Percentiles rank a stretch among this genome's conserved stretches.
Conservation (phyloP, 2,888 invertebrate genomes). For the Lasioglossum oenotherae region DNA sequence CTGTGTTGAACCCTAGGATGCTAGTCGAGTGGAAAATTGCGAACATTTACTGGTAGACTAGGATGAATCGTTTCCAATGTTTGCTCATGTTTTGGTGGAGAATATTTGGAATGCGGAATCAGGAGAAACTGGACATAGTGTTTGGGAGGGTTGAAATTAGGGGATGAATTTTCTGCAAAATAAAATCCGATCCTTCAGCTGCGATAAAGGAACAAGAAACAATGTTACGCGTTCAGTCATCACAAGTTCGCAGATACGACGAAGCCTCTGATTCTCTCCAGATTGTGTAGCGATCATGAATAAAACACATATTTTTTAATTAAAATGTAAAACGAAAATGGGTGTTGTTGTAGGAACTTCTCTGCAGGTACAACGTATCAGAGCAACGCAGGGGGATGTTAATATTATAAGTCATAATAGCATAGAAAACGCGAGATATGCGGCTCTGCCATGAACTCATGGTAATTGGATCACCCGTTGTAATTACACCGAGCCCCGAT, state of each 20-base stretch:
- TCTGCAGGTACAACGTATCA: background rate
- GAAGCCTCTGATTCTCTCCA: background rate
- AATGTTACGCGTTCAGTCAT: background rate
- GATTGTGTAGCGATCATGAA: background rate
- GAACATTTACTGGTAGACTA: no score
- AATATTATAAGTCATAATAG: background rate
- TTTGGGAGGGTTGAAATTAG: no score
- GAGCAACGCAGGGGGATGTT: background rate
- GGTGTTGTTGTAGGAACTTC: background rate
- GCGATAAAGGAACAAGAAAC: background rate
- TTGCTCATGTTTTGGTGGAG: no score
- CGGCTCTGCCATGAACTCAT: background rate
- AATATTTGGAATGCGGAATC: no score
- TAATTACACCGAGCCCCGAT: slow-evolving; percentile 5
- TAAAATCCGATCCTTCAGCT: background rate
- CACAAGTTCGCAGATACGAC: background rate
- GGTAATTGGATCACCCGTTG: background rate
- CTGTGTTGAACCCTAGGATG: background rate
- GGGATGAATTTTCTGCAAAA: no score
- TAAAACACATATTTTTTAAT: background rate
- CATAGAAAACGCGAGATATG: background rate
- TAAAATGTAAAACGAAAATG: slow-evolving; percentile 7
- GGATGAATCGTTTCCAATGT: no score
- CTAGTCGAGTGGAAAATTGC: no score
- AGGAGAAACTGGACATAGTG: no score